Evolutionary conservation across 2,888 invertebrate species (phyloP), one percentile per base, ranked within the genome.

Genomic region (Tetragonula carbonaria): DNA sequence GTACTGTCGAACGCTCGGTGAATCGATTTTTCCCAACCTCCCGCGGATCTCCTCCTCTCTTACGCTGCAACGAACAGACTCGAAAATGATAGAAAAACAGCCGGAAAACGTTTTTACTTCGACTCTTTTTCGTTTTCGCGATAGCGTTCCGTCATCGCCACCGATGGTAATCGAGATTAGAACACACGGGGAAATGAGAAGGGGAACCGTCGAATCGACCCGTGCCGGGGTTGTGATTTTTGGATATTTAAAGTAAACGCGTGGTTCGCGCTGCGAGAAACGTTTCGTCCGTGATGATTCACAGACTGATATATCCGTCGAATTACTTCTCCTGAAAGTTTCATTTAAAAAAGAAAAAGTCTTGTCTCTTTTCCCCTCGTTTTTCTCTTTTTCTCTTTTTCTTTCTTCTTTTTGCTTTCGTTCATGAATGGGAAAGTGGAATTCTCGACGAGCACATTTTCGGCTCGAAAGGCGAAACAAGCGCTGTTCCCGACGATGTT

Each of bases 401-500:
- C 14, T n/a, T 14, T 38, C 3, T 38, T 2, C 14, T 1, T 11
- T 66, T 51, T 2, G 11, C 8, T 23, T n/a, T 14, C 23, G 6
- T 33, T 38, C 5, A 21, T 6, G 38, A 45, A 38, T 6, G 14
- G 5, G 28, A 28, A 28, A 8, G 0, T 8, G 16, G 8, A 18
- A 71, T 53, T 72, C 62, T 53, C 18, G 2, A 16, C 5, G n/a
- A 51, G 13, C 14, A 50, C 18, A 80, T 81, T 87, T 90, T 81
- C 66, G 65, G 55, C 18, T 38, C 0, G 45, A 55, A 70, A 63
- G 67, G 66, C 63, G 45, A 45, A 57, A 6, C 57, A 23, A 11
- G 63, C 62, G 68, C 13, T 62, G 70, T 80, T 86, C 84, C 80
- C 82, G 75, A 55, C 68, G 81, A 81, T 81, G 85, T 77, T 86